Evolutionary conservation across 2,797 vertebrate genomes (phyloP).

Genomic region (Melanotaenia maccullochi): DNA sequence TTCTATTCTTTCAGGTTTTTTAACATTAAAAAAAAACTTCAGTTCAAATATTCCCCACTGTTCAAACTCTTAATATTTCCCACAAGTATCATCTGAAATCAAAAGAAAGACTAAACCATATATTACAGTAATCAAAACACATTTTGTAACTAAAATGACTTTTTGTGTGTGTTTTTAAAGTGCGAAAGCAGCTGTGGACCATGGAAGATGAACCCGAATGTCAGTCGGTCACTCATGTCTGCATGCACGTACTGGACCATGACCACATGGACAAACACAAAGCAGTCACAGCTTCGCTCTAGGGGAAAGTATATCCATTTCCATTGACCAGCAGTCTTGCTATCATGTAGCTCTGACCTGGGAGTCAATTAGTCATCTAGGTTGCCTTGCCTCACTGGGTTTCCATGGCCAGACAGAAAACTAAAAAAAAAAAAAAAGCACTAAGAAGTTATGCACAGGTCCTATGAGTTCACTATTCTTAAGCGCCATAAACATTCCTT

Average conservation of each 20-base stretch:
- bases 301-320: slow-evolving; percentile 76
- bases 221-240: slow-evolving; percentile 11
- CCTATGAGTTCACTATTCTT: slow-evolving; percentile 35
- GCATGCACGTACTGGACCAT: slow-evolving; percentile 28
- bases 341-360: slow-evolving; percentile 72
- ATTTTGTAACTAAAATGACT: slow-evolving; percentile 45
- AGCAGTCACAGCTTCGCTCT: slow-evolving; percentile 49
- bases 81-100: slow-evolving; percentile 27
- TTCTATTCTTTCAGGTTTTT: not conserved
- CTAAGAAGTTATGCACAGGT: slow-evolving; percentile 27
- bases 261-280: slow-evolving; percentile 58
- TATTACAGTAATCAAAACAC: slow-evolving; percentile 18
- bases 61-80: slow-evolving; percentile 31
- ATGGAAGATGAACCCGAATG: slow-evolving; percentile 16
- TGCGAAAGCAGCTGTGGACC: slow-evolving; percentile 23
- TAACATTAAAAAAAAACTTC: slow-evolving; percentile 19
- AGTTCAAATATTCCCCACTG: slow-evolving; percentile 20
- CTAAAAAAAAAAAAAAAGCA: slow-evolving; percentile 33
- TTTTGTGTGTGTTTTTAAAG: slow-evolving; percentile 39
- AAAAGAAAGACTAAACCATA: slow-evolving; percentile 28
- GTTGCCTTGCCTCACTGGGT: slow-evolving; percentile 64
- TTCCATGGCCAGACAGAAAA: slow-evolving; percentile 55
- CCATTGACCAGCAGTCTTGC: slow-evolving; percentile 66
- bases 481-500: slow-evolving; percentile 22
- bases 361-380: slow-evolving; percentile 72